Base-by-base conservation (phyloP, 2,797 vertebrate genomes). In the Amphiprion clarkii region DNA sequence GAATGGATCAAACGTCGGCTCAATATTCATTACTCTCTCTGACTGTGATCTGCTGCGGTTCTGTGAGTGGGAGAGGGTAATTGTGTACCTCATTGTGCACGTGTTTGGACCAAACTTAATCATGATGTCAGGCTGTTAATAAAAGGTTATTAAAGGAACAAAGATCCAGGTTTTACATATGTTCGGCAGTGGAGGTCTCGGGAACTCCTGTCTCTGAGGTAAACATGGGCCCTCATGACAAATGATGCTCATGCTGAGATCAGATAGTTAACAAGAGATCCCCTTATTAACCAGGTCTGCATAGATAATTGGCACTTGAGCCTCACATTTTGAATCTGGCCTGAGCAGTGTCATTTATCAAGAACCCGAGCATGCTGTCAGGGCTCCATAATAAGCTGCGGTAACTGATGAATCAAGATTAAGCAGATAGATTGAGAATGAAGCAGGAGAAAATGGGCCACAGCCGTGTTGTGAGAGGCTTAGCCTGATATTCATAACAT, bases 221-320 rank as follows among this genome's bases (percentile, higher is more conserved):
- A 96, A 97, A 95, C 95, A 88, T 89, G 93, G 94, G 95, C 93
- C 91, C 95, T 95, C 94, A 95, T 98, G 97, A 99, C 97, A 99
- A 99, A 99, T 96, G 97, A 98, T 93, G 94, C 94, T 95, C 96
- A 95, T 91, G 95, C 96, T 97, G 96, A 96, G 97, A 97, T 98
- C 96, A 96, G 96, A 98, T 99, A 98, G 96, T 98, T 99, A 99
- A 97, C 97, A 97, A 97, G 96, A 96, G 96, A 97, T 97, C 96
- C 97, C 96, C 97, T 99, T 99, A 98, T 99, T 98, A 99, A 97
- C 96, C 97, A 97, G 96, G 96, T 97, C 97, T 97, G 97, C 97
- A 96, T 95, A 97, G 96, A 98, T 99, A 98, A 99, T 99, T 98
- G 97, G 97, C 97, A 97, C 96, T 98, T 99, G 97, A 97, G 98